These are phyloP conservation scores for Siniperca scherzeri DNA, from an alignment of 2,797 vertebrate species.

Conservation along the genomic window DNA sequence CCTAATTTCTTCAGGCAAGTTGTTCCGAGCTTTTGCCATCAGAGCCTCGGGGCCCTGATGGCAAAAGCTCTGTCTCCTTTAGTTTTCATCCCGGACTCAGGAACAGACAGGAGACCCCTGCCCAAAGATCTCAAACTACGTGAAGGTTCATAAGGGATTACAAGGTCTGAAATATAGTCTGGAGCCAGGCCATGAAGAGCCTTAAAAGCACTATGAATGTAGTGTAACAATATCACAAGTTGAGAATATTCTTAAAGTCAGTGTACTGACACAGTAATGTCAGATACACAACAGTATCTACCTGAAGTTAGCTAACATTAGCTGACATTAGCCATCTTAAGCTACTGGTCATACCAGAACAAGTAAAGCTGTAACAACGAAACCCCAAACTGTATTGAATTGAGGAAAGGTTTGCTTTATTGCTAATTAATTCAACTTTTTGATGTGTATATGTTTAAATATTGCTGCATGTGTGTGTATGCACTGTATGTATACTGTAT, in stretches of 20 bases:
- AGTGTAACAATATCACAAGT: background rate
- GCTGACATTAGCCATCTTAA: background rate
- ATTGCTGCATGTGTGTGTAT: background rate
- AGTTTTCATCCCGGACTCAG: no score
- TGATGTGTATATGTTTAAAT: background rate
- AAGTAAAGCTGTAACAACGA: background rate
- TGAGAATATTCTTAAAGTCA: background rate
- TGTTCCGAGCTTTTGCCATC: no score
- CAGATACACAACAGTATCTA: background rate
- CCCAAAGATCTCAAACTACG: no score
- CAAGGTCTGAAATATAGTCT: no score
- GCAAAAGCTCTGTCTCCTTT: no score
- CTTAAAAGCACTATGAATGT: no score
- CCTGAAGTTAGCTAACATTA: background rate
- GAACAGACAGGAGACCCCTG: no score
- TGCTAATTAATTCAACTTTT: background rate
- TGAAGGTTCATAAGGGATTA: no score
- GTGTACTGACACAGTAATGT: background rate
- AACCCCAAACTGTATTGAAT: background rate
- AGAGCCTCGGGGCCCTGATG: no score
- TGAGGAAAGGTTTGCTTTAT: background rate
- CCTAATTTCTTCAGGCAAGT: no score
- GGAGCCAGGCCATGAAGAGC: no score
- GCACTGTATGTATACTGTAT: background rate
- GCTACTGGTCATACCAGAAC: background rate